phyloP scores from a whole-genome alignment of 2,797 vertebrate species.

The Acipenser oxyrinchus region DNA sequence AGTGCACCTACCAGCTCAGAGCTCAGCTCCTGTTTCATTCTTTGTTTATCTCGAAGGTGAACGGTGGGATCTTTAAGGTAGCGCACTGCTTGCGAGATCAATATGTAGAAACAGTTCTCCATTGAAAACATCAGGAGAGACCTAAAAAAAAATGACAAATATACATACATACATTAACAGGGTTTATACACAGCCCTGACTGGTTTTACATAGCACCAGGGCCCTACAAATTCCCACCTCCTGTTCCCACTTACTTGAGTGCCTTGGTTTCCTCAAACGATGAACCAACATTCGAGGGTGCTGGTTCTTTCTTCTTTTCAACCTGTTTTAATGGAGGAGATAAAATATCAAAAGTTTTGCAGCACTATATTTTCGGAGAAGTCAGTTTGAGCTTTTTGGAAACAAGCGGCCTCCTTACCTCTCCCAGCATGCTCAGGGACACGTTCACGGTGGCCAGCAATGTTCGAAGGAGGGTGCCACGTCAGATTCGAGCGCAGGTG shows the following conservation, averaged over 20 bases:
- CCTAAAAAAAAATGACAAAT: slow-evolving; percentile 45
- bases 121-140: slow-evolving; percentile 93
- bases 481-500: slow-evolving; percentile 88
- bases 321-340: slow-evolving; percentile 49
- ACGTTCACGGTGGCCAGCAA: slow-evolving; percentile 92
- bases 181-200: no score
- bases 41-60: slow-evolving; percentile 84
- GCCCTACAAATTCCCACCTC: neutral
- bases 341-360: no score
- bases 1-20: slow-evolving; percentile 78
- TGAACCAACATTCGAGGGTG: slow-evolving; percentile 61
- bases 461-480: slow-evolving; percentile 92
- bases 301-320: slow-evolving; percentile 91
- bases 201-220: no score
- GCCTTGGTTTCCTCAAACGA: slow-evolving; percentile 80
- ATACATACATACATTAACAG: neutral
- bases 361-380: no score
- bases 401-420: slow-evolving; percentile 54
- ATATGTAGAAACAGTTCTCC: slow-evolving; percentile 96
- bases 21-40: slow-evolving; percentile 96
- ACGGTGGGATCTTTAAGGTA: slow-evolving; percentile 81
- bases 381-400: no score
- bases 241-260: slow-evolving; percentile 68
- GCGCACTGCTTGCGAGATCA: slow-evolving; percentile 89
- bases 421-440: slow-evolving; percentile 85